These are phyloP conservation scores for Semicossyphus pulcher DNA, from an alignment of 2,113 vertebrate genomes.

Conservation along the genomic window DNA sequence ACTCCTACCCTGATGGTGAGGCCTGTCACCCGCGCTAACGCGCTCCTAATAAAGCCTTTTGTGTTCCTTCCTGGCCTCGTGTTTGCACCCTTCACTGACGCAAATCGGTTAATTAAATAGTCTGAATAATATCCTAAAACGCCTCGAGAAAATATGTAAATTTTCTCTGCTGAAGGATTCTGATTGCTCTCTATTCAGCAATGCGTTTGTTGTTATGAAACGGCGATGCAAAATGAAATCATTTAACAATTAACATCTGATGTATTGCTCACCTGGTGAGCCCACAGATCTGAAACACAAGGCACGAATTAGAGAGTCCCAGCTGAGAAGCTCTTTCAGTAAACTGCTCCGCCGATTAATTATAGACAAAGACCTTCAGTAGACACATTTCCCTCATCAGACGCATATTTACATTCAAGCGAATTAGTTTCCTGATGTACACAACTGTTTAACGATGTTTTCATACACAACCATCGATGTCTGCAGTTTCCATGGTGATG, in stretches of 20 bases:
- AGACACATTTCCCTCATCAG: constrained; percentile 18
- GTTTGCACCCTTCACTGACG: neutral
- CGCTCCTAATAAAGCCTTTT: neutral
- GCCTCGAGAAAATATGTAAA: constrained; percentile 28
- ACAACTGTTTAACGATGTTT: neutral
- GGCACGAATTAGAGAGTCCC: constrained; percentile 31
- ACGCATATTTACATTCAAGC: constrained; percentile 6
- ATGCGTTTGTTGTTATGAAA: constrained; percentile 12
- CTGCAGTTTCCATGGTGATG: constrained; percentile 71
- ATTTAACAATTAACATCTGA: constrained; percentile 44
- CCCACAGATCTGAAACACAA: constrained; percentile 26
- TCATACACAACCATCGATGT: neutral
- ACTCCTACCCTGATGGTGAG: constrained; percentile 80
- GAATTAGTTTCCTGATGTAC: neutral
- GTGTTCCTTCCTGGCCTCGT: neutral
- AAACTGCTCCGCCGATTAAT: constrained; percentile 40
- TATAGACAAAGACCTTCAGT: constrained; percentile 43
- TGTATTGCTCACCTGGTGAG: constrained; percentile 46
- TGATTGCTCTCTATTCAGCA: constrained; percentile 40
- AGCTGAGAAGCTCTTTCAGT: constrained; percentile 30
- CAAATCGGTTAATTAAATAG: constrained; percentile 33
- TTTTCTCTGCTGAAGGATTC: constrained; percentile 19
- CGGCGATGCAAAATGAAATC: constrained; percentile 36
- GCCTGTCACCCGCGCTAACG: neutral
- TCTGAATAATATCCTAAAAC: constrained; percentile 24